Evolutionary conservation across 2,797 vertebrate genomes (phyloP).

Genomic region (Sebastes hubbsi): DNA sequence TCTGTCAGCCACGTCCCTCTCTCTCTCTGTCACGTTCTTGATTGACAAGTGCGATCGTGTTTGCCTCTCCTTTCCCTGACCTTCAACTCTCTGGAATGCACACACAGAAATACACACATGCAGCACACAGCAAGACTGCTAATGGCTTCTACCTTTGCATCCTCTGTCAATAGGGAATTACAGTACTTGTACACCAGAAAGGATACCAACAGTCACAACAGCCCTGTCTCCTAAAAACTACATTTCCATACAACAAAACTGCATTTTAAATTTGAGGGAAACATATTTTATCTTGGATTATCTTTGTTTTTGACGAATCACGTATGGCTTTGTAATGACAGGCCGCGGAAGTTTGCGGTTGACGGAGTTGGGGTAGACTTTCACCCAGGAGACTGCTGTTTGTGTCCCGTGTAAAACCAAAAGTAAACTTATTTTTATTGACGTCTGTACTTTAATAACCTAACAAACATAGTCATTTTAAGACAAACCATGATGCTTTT

Average conservation of each 20-base stretch:
- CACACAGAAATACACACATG: constrained; percentile 40
- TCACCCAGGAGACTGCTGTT: not conserved
- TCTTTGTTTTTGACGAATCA: not conserved
- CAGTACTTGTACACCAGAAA: constrained; percentile 31
- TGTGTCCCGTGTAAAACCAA: not conserved
- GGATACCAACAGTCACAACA: not conserved
- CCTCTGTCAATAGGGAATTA: constrained; percentile 47
- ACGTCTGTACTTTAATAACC: not conserved
- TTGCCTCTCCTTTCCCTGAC: constrained; percentile 73
- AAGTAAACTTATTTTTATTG: not conserved
- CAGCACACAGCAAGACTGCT: constrained; percentile 55
- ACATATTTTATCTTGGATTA: not conserved
- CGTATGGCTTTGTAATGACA: not conserved
- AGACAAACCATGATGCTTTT: not conserved
- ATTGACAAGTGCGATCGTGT: constrained; percentile 72
- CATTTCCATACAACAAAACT: not conserved
- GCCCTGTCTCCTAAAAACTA: not conserved
- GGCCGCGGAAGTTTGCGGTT: not conserved
- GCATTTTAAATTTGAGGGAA: not conserved
- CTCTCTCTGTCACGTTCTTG: constrained; percentile 31
- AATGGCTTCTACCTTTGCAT: constrained; percentile 64
- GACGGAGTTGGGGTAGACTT: too few species aligned
- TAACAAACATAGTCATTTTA: not conserved
- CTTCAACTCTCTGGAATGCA: constrained; percentile 67
- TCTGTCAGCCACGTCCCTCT: not conserved